phyloP scores from a whole-genome alignment of 2,113 vertebrate genomes.

The Bufo gargarizans region DNA sequence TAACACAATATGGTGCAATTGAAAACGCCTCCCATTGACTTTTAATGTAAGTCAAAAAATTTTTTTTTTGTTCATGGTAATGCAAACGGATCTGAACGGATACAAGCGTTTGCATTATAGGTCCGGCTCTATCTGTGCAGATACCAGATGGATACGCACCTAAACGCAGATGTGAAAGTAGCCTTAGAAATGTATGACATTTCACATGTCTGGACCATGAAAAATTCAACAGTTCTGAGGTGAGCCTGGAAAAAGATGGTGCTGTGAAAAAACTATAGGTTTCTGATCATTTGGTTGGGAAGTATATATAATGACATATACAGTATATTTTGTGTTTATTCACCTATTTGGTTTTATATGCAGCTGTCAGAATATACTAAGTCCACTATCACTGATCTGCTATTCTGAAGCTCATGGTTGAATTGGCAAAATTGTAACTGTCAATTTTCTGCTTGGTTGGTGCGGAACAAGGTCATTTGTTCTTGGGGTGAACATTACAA shows the following conservation, averaged over 20 bases:
- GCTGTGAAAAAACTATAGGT: neutral
- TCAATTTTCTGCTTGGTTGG: slow-evolving; percentile 47
- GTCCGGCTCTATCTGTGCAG: too few relatives aligned
- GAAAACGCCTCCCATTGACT: too few relatives aligned
- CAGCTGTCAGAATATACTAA: neutral
- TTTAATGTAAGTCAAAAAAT: too few relatives aligned
- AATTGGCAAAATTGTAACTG: slow-evolving; percentile 41
- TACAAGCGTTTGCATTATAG: too few relatives aligned
- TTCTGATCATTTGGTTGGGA: neutral
- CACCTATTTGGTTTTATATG: neutral
- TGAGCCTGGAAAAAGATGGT: neutral
- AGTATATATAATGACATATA: neutral
- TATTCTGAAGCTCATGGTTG: slow-evolving; percentile 35
- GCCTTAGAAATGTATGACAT: neutral
- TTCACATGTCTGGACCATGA: too few relatives aligned
- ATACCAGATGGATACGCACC: too few relatives aligned
- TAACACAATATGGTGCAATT: too few relatives aligned
- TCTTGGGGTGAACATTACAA: slow-evolving; percentile 30
- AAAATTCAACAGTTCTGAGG: neutral
- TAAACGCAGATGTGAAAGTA: too few relatives aligned
- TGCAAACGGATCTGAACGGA: too few relatives aligned
- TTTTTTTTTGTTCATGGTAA: too few relatives aligned
- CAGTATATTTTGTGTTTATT: neutral
- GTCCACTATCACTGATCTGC: slow-evolving; percentile 26
- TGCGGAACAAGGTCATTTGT: slow-evolving; percentile 44